These are phyloP conservation scores for Melanotaenia nigrans DNA, from an alignment of 2,797 vertebrate genomes.

Conservation along the genomic window DNA sequence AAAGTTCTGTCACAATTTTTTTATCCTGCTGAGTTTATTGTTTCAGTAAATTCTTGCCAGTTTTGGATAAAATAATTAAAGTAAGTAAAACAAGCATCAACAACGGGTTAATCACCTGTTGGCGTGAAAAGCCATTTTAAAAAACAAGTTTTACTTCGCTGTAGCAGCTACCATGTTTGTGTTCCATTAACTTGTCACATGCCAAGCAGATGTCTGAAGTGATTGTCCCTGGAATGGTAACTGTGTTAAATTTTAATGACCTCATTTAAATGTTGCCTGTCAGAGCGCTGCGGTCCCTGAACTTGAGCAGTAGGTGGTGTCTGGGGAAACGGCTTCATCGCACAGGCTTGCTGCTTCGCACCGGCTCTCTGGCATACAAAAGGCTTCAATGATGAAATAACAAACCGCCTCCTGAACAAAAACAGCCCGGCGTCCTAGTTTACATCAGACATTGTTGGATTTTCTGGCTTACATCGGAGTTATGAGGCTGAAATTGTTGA, in stretches of 20 bases:
- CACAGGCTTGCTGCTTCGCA: conserved; percentile 34
- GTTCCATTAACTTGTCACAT: conserved; percentile 62
- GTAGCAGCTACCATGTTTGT: conserved; percentile 51
- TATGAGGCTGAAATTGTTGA: conserved; percentile 35
- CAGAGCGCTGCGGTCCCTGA: conserved; percentile 59
- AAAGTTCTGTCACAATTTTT: background rate
- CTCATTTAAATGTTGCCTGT: conserved; percentile 79
- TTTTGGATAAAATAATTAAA: conserved; percentile 12
- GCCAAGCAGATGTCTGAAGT: conserved; percentile 55
- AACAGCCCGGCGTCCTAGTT: conserved; percentile 40
- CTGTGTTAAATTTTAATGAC: conserved; percentile 73
- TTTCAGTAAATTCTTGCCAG: conserved; percentile 1
- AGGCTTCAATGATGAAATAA: conserved; percentile 58
- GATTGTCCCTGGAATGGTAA: conserved; percentile 64
- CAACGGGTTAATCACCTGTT: conserved; percentile 54
- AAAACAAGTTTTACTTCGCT: conserved; percentile 45
- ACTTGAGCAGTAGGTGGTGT: conserved; percentile 61
- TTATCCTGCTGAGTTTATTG: conserved; percentile 1
- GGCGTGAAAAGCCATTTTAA: conserved; percentile 29
- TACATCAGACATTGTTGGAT: conserved; percentile 37
- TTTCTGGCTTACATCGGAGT: conserved; percentile 35
- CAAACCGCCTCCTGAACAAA: conserved; percentile 40
- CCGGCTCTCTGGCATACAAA: conserved; percentile 55
- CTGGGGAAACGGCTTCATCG: conserved; percentile 48
- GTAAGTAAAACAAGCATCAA: conserved; percentile 21